These are phyloP conservation scores for Cryptocephalus moraei DNA, from an alignment of 2,888 invertebrate genomes.

Conservation along the genomic window DNA sequence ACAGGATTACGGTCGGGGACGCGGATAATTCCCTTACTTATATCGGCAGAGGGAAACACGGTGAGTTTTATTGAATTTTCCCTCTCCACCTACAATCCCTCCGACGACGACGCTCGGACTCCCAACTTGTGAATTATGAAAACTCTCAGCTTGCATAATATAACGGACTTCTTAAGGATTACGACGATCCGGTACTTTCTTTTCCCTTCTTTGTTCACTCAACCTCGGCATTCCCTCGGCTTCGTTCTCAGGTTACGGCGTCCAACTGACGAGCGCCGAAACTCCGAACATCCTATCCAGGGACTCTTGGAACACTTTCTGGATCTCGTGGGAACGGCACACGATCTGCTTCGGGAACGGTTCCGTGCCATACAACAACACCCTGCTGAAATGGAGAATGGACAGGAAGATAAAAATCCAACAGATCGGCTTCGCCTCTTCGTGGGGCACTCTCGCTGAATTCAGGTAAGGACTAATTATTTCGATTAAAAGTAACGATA, in stretches of 20 bases:
- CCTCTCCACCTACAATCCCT: too few relatives aligned
- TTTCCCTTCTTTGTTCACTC: too few relatives aligned
- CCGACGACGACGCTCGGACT: too few relatives aligned
- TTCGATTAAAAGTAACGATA: neutral
- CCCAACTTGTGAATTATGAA: too few relatives aligned
- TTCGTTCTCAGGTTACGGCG: slow-evolving; percentile 46
- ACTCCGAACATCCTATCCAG: slow-evolving; percentile 49
- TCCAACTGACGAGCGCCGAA: slow-evolving; percentile 48
- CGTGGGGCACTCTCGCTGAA: slow-evolving; percentile 54
- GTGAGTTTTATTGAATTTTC: slow-evolving; percentile 28
- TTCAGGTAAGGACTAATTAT: slow-evolving; percentile 42
- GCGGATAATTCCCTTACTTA: slow-evolving; percentile 46
- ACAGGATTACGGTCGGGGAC: slow-evolving; percentile 51
- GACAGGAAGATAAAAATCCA: slow-evolving; percentile 50
- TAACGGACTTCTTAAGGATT: too few relatives aligned
- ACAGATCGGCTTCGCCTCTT: slow-evolving; percentile 52
- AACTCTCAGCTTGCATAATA: too few relatives aligned
- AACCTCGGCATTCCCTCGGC: too few relatives aligned
- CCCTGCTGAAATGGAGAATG: slow-evolving; percentile 50
- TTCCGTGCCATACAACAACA: slow-evolving; percentile 44
- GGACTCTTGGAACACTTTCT: slow-evolving; percentile 51
- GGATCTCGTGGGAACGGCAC: slow-evolving; percentile 58
- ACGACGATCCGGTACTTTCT: too few relatives aligned
- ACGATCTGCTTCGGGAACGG: slow-evolving; percentile 48
- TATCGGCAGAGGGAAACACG: slow-evolving; percentile 57